Conservation (phyloP, 2,797 vertebrate genomes). For the Meda fulgida region DNA sequence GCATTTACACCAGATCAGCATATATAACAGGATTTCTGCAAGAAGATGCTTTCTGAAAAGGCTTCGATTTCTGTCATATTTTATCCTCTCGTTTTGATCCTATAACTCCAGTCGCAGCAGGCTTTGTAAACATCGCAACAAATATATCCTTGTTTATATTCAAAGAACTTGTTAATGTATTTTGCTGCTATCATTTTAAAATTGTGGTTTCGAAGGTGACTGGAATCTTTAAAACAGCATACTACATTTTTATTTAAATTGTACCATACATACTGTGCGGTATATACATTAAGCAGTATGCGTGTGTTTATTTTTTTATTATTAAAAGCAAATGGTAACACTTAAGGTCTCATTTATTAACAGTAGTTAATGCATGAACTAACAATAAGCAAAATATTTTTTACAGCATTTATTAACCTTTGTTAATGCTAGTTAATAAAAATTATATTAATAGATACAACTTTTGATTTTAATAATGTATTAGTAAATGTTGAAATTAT, state of each 20-base stretch:
- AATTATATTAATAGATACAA: no score
- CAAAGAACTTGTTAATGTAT: neutral
- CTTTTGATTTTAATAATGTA: no score
- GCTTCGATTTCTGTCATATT: neutral
- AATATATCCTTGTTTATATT: neutral
- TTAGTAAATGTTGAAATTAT: no score
- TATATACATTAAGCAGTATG: neutral
- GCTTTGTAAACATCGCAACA: neutral
- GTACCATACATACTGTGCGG: no score
- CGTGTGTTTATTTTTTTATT: neutral
- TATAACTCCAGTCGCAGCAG: neutral
- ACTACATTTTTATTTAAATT: neutral
- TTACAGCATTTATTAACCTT: no score
- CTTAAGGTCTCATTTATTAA: neutral
- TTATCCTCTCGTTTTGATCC: neutral
- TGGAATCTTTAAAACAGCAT: neutral
- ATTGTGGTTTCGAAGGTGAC: neutral
- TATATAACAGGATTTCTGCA: slow-evolving; percentile 19
- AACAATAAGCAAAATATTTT: no score
- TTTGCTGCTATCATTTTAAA: no score
- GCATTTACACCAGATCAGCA: slow-evolving; percentile 11
- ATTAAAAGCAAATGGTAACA: no score
- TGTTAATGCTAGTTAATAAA: no score
- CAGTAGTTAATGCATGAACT: neutral
- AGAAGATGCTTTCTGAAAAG: neutral